phyloP scores from a whole-genome alignment of 2,797 vertebrate genomes.

The Rhinophrynus dorsalis region DNA sequence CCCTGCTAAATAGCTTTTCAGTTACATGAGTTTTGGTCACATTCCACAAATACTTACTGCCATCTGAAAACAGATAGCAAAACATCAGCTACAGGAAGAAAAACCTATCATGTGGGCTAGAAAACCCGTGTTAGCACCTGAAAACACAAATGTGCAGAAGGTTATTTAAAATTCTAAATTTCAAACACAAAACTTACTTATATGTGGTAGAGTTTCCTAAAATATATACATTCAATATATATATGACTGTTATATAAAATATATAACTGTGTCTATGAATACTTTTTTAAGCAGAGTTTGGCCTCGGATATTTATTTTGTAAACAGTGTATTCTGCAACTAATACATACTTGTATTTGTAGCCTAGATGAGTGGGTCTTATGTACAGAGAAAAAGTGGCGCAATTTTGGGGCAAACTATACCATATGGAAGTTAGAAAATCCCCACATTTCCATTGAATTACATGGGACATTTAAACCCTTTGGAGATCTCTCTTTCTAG shows the following conservation, averaged over 20 bases:
- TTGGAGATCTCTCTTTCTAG: no score
- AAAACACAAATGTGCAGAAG: not conserved
- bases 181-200: not conserved
- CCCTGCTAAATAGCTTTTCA: not conserved
- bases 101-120: not conserved
- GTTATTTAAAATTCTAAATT: not conserved
- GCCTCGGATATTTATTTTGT: no score
- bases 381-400: no score
- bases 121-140: slow-evolving; percentile 12
- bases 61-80: not conserved
- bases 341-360: no score
- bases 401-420: no score
- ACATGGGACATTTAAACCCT: no score
- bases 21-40: not conserved
- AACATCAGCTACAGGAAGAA: not conserved
- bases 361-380: no score
- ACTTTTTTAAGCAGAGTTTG: no score
- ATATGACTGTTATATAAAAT: slow-evolving; percentile 5
- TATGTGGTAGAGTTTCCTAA: not conserved
- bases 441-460: no score
- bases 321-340: no score
- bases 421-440: no score
- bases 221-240: slow-evolving; percentile 9
- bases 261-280: no score
- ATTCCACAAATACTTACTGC: not conserved